These are phyloP conservation scores for Chironomus riparius DNA, from an alignment of 2,888 invertebrate species.

Conservation along the genomic window DNA sequence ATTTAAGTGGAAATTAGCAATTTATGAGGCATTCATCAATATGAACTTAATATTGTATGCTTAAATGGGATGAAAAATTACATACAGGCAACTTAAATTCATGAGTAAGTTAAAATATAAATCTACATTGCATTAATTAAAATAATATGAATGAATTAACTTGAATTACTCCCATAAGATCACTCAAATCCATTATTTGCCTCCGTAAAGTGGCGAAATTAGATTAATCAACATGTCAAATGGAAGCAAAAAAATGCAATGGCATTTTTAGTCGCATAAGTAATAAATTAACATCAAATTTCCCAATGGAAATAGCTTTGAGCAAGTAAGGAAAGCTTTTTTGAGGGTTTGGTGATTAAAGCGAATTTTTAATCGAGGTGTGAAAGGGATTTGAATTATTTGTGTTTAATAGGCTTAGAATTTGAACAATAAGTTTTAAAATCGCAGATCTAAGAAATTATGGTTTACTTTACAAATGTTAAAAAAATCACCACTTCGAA, in stretches of 20 bases:
- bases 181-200: not conserved
- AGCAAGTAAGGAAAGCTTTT: too few relatives aligned
- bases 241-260: not conserved
- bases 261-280: not conserved
- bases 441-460: too few relatives aligned
- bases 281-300: not conserved
- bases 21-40: conserved; percentile 19
- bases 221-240: not conserved
- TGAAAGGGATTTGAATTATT: too few relatives aligned
- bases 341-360: too few relatives aligned
- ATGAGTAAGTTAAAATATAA: not conserved
- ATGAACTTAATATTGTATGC: not conserved
- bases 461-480: too few relatives aligned
- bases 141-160: not conserved
- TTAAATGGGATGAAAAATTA: not conserved
- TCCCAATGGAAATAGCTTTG: not conserved
- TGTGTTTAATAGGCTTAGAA: too few relatives aligned
- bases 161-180: not conserved
- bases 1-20: conserved; percentile 1
- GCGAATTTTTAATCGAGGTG: too few relatives aligned
- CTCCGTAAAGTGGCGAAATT: not conserved
- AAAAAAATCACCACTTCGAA: too few relatives aligned
- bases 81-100: not conserved
- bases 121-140: not conserved
- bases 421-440: too few relatives aligned